Base-by-base conservation (phyloP, 2,113 vertebrate species). In the Theropithecus gelada region DNA sequence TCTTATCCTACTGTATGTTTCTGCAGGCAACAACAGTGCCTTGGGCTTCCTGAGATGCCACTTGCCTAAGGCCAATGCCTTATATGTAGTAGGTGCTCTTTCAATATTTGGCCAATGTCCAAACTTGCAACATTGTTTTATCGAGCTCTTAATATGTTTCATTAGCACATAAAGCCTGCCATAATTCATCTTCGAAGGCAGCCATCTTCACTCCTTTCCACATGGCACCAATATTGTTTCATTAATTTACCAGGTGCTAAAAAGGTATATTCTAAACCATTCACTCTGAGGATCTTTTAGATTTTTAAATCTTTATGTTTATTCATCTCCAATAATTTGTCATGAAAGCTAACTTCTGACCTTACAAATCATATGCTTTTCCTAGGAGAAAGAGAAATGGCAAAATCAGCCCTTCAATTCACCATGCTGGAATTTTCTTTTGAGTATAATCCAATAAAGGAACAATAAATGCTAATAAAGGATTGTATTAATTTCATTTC, bases 121-220 rank as follows among this genome's bases (percentile, higher is more conserved):
- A 89, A 92, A 88, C 40, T 78, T 84, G 17, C 10, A 64, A 18
- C 6, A 27, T 75, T 17, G 11, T 45, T 93, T 85, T 57, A 89
- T 22, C 83, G 73, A 52, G 22, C 18, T 82, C 43, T 93, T n/a
- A n/a, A 22, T 40, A 68, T 80, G 25, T 61, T 88, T 73, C 84
- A 40, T 81, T 87, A 55, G 17, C 50, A 90, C 11, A 2, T 66
- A 86, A 97, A 40, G 32, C 1, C 52, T 75, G 52, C 35, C 45
- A 90, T 45, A 81, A 68, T 75, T 85, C 55, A 90, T 86, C n/a
- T 5, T 68, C 64, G 57, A 85, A 95, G 22, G 7, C 10, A 90
- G n/a, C 30, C 55, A 75, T 68, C 64, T 93, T 95, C 43, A 90
- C 85, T 93, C 25, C 90, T 68, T 75, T 35, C n/a, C 70, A 88